Conservation (phyloP, 2,113 vertebrate species). For the Lophotis ruficrista region DNA sequence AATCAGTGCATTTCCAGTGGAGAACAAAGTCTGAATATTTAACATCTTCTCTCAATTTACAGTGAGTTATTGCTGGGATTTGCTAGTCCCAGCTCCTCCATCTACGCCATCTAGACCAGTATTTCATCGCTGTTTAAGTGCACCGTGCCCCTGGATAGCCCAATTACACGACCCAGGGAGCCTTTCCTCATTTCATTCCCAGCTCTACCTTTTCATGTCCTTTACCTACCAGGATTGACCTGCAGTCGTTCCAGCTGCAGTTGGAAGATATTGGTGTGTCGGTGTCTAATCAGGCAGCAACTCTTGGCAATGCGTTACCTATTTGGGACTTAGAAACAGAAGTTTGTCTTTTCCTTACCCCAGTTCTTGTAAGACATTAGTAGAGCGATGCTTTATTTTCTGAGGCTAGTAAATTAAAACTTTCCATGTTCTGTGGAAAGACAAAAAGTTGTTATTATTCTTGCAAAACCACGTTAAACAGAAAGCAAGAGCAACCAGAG, state of each 20-base stretch:
- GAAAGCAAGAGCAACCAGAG: not conserved
- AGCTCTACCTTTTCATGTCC: not conserved
- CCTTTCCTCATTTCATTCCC: not conserved
- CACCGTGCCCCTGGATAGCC: not conserved
- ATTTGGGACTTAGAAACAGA: not conserved
- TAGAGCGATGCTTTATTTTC: not conserved
- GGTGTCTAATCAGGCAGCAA: not conserved
- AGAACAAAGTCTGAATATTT: not conserved
- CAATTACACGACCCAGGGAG: not conserved
- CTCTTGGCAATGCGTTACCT: not conserved
- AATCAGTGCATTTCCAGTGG: not conserved
- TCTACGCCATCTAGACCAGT: not conserved
- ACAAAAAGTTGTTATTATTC: constrained; percentile 23
- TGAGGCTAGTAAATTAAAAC: constrained; percentile 35
- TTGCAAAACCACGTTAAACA: constrained; percentile 51
- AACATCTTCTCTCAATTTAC: not conserved
- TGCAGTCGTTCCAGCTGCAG: not conserved
- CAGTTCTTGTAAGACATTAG: not conserved
- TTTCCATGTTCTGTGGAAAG: constrained; percentile 7
- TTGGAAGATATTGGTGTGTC: not conserved
- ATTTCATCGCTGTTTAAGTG: not conserved
- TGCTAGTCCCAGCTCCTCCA: not conserved
- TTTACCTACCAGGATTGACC: not conserved
- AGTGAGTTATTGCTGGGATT: not conserved
- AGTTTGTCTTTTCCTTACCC: not conserved